These are phyloP conservation scores for Helleia helle DNA, from an alignment of 2,888 invertebrate genomes.

Conservation along the genomic window DNA sequence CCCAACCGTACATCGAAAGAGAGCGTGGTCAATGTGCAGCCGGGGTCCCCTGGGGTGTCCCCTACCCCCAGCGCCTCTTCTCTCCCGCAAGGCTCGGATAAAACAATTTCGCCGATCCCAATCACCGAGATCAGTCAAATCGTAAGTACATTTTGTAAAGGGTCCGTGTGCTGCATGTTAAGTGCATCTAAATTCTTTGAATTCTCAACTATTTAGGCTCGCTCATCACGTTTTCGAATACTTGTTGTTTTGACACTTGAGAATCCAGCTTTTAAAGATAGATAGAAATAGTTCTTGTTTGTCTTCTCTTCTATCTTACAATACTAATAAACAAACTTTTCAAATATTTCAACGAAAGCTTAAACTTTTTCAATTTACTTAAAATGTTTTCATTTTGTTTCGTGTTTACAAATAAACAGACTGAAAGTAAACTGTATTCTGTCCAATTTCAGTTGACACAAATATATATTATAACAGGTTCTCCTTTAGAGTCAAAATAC, in stretches of 20 bases:
- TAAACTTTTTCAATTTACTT: too few species aligned
- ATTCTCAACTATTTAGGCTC: slow-evolving; percentile 11
- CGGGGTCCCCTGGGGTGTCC: slow-evolving; percentile 70
- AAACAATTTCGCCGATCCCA: slow-evolving; percentile 72
- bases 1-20: slow-evolving; percentile 87
- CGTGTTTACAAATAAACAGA: background rate
- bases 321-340: too few species aligned
- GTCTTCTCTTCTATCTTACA: too few species aligned
- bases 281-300: too few species aligned
- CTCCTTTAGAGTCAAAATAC: slow-evolving; percentile 38
- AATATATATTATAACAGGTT: slow-evolving; percentile 44
- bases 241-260: slow-evolving; percentile 6
- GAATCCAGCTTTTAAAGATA: background rate
- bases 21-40: slow-evolving; percentile 75
- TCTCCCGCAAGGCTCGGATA: slow-evolving; percentile 72
- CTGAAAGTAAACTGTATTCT: background rate
- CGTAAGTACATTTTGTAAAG: slow-evolving; percentile 59
- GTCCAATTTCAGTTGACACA: slow-evolving; percentile 31
- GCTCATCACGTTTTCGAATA: slow-evolving; percentile 13
- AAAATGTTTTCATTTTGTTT: background rate
- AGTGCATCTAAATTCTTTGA: slow-evolving; percentile 5
- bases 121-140: slow-evolving; percentile 80
- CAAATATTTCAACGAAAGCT: too few species aligned
- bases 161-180: slow-evolving; percentile 13
- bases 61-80: slow-evolving; percentile 77